Conservation (phyloP, 2,888 invertebrate species). For the Tromatobia lineatoria region DNA sequence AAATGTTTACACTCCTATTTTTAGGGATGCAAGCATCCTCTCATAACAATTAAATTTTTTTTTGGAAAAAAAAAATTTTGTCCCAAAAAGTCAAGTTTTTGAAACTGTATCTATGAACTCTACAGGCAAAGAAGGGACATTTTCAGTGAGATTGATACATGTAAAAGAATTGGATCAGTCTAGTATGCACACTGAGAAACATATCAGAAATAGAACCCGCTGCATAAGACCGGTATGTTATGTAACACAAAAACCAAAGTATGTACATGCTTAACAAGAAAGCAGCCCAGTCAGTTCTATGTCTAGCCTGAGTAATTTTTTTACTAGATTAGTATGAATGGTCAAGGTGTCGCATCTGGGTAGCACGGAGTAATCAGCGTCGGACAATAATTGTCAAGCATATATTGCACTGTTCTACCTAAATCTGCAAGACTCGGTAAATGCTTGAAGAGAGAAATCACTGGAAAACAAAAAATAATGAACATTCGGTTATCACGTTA, state of each 20-base stretch:
- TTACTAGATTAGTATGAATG: background rate
- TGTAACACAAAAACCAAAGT: conserved; percentile 74
- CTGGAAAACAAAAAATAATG: background rate
- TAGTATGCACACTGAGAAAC: conserved; percentile 72
- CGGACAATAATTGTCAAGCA: background rate
- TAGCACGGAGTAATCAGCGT: background rate
- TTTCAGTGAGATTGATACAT: background rate
- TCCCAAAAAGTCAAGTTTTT: background rate
- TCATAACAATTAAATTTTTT: background rate
- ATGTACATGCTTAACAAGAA: conserved; percentile 30
- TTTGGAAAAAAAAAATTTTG: background rate
- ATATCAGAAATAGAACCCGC: conserved; percentile 81
- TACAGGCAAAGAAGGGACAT: background rate
- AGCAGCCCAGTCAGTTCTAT: background rate
- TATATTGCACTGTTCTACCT: background rate
- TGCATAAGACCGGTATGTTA: conserved; percentile 76
- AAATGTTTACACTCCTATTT: background rate
- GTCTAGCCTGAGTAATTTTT: background rate
- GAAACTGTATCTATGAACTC: too few species aligned
- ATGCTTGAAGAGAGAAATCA: background rate
- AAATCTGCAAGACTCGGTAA: background rate
- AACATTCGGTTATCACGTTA: background rate
- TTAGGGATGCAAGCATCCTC: background rate
- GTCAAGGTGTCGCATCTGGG: background rate
- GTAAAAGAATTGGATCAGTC: conserved; percentile 56